A percentile compares a stretch with the other conserved stretches of the same genome.
Conservation (phyloP, 1,140 invertebrate genomes). For the Drosophila sproati region DNA sequence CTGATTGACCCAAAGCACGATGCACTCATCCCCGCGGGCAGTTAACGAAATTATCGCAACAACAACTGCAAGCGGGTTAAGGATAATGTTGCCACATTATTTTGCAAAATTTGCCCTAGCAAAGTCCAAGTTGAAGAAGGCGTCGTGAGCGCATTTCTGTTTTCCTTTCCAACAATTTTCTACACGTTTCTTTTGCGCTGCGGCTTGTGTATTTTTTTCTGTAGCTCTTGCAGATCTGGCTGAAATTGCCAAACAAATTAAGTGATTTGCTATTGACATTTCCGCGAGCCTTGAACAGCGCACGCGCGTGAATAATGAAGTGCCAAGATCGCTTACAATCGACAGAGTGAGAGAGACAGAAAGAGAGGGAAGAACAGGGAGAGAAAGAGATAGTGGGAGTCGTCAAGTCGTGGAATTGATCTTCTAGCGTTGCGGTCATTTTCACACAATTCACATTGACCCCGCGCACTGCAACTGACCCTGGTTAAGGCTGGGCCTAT, state of each 20-base stretch:
- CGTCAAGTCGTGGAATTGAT: slow-evolving; percentile 46
- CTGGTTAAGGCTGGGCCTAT: slow-evolving; percentile 50
- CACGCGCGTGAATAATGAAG: slow-evolving; percentile 84
- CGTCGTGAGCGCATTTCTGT: slow-evolving; percentile 60
- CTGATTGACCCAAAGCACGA: slow-evolving; percentile 65
- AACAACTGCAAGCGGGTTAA: slow-evolving; percentile 44
- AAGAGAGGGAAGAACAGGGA: background rate
- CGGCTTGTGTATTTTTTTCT: slow-evolving; percentile 42
- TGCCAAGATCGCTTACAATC: slow-evolving; percentile 82
- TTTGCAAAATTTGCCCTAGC: slow-evolving; percentile 68
- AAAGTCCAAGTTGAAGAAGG: slow-evolving; percentile 52
- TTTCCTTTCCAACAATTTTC: slow-evolving; percentile 50
- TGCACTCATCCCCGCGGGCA: slow-evolving; percentile 34
- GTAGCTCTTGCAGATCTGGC: slow-evolving; percentile 36
- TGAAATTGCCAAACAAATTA: slow-evolving; percentile 84
- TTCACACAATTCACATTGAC: slow-evolving; percentile 82
- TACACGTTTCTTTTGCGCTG: slow-evolving; percentile 52
- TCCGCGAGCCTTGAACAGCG: slow-evolving; percentile 76
- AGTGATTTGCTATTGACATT: slow-evolving; percentile 84
- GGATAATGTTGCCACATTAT: slow-evolving; percentile 76
- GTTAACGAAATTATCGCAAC: slow-evolving; percentile 59
- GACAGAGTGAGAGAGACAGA: slow-evolving; percentile 3
- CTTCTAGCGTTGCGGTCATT: slow-evolving; percentile 56
- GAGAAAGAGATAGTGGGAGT: background rate
- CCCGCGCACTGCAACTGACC: slow-evolving; percentile 71